Percentiles rank a stretch among this genome's conserved stretches.
Conservation (phyloP, 2,113 vertebrate genomes). For the Myotis brandtii region DNA sequence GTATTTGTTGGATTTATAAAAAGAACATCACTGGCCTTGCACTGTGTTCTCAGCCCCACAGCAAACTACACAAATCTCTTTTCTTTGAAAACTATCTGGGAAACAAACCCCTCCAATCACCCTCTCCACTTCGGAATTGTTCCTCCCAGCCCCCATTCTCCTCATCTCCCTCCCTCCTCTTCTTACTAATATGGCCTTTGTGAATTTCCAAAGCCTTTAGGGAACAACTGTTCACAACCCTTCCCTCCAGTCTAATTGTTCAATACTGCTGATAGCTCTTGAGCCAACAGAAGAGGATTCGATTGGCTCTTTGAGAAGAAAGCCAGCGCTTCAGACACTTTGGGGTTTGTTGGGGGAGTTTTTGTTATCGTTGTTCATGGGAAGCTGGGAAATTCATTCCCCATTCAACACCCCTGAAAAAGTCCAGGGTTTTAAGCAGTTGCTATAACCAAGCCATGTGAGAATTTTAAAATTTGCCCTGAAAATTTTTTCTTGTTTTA, state of each 20-base stretch:
- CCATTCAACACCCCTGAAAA: neutral
- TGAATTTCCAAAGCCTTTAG: constrained; percentile 46
- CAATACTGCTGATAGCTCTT: constrained; percentile 77
- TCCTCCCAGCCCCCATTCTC: constrained; percentile 36
- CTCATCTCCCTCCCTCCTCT: neutral
- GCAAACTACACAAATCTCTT: constrained; percentile 10
- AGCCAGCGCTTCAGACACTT: constrained; percentile 71
- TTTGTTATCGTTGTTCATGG: neutral
- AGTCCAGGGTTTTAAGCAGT: neutral
- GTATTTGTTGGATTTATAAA: constrained; percentile 7
- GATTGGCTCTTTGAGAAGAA: constrained; percentile 75
- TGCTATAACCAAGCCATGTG: neutral
- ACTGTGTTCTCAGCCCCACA: neutral
- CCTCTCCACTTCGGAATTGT: neutral
- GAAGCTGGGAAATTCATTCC: constrained; percentile 27
- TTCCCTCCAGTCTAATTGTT: constrained; percentile 78
- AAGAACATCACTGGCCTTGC: constrained; percentile 47
- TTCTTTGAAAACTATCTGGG: constrained; percentile 66
- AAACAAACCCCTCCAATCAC: constrained; percentile 4
- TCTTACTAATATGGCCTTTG: constrained; percentile 75
- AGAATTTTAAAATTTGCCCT: constrained; percentile 24
- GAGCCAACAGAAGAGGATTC: constrained; percentile 71
- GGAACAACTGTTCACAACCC: constrained; percentile 46
- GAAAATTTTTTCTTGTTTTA: neutral
- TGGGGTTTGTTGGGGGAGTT: neutral